These are phyloP conservation scores for Mylabris sibirica DNA, from an alignment of 2,888 invertebrate species.

Conservation along the genomic window DNA sequence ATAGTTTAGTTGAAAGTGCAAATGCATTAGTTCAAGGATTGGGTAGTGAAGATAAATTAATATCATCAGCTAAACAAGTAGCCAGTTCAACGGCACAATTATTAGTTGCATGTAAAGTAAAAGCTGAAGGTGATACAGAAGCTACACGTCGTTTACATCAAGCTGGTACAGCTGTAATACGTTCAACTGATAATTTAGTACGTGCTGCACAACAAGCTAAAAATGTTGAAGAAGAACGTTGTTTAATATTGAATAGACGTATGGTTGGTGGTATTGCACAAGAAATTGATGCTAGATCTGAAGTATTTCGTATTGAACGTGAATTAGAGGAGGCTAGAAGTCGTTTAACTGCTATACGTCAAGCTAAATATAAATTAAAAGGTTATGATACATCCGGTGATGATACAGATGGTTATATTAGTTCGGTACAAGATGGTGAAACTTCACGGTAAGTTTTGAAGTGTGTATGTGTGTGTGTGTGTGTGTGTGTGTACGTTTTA, in stretches of 20 bases:
- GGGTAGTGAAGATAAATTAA: conserved; percentile 93
- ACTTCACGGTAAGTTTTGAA: conserved; percentile 60
- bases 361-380: conserved; percentile 86
- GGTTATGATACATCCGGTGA: conserved; percentile 71
- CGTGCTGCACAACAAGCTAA: conserved; percentile 93
- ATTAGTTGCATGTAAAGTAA: conserved; percentile 97
- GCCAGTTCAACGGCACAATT: conserved; percentile 97
- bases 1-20: conserved; percentile 96
- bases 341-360: conserved; percentile 87
- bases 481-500: neutral
- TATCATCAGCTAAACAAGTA: conserved; percentile 95
- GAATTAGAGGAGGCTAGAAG: conserved; percentile 93
- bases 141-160: conserved; percentile 90
- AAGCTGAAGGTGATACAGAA: conserved; percentile 95
- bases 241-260: conserved; percentile 85
- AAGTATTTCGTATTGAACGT: conserved; percentile 92
- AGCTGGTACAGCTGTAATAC: conserved; percentile 96
- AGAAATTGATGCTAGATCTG: conserved; percentile 89
- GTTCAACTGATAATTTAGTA: conserved; percentile 97
- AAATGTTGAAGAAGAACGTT: conserved; percentile 89
- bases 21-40: conserved; percentile 94
- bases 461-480: conserved; percentile 50
- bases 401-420: conserved; percentile 70
- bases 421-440: conserved; percentile 57
- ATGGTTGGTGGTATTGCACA: conserved; percentile 98